These are phyloP conservation scores for Gasterosteus nipponicus DNA, from an alignment of 2,113 vertebrate genomes.

Conservation along the genomic window DNA sequence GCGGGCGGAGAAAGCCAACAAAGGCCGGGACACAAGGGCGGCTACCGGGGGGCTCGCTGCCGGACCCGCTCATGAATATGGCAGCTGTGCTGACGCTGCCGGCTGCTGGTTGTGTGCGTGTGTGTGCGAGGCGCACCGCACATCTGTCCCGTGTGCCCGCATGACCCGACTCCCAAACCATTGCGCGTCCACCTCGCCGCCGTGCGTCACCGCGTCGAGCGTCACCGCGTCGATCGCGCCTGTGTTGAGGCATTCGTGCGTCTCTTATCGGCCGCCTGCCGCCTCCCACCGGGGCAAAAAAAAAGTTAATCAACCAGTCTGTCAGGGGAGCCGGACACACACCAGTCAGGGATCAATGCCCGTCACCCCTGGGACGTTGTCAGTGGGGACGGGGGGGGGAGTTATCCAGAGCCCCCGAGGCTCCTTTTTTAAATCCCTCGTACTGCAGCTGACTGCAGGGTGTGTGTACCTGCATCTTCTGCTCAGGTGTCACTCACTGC, in stretches of 20 bases:
- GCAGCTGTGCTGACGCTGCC: slow-evolving; percentile 39
- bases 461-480: not conserved
- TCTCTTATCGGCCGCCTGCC: slow-evolving; percentile 56
- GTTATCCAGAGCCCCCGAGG: slow-evolving; percentile 53
- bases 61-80: slow-evolving; percentile 75
- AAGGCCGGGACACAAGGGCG: slow-evolving; percentile 73
- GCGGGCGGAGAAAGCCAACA: slow-evolving; percentile 74
- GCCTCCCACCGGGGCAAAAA: slow-evolving; percentile 49
- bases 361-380: slow-evolving; percentile 62
- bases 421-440: slow-evolving; percentile 66
- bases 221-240: not conserved
- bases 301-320: slow-evolving; percentile 79
- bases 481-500: slow-evolving; percentile 25
- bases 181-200: slow-evolving; percentile 12
- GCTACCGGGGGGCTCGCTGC: slow-evolving; percentile 58
- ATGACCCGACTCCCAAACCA: slow-evolving; percentile 27
- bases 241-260: slow-evolving; percentile 61
- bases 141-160: slow-evolving; percentile 5
- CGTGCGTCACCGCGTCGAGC: slow-evolving; percentile 9
- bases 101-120: slow-evolving; percentile 5
- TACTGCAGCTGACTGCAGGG: slow-evolving; percentile 62
- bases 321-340: slow-evolving; percentile 67
- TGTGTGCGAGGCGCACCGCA: slow-evolving; percentile 35
- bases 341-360: slow-evolving; percentile 71
- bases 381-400: slow-evolving; percentile 29